phyloP scores from a whole-genome alignment of 1,140 invertebrate genomes.

The Conus betulinus region DNA sequence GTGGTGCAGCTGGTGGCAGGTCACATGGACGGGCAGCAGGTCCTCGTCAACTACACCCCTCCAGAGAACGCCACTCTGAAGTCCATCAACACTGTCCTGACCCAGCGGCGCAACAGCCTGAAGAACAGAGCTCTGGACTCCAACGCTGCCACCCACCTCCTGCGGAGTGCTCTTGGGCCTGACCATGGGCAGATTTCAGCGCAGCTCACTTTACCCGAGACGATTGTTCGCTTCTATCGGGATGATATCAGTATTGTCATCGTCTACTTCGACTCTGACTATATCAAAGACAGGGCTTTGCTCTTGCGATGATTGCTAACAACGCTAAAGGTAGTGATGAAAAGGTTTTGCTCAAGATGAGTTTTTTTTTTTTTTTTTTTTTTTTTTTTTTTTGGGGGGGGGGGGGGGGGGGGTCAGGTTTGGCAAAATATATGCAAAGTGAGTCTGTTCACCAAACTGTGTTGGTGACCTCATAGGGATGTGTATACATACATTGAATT shows the following conservation, averaged over 20 bases:
- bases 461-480: no score
- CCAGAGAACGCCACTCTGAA: constrained; percentile 80
- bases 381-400: no score
- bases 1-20: constrained; percentile 88
- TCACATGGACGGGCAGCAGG: constrained; percentile 91
- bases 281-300: constrained; percentile 57
- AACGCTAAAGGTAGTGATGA: no score
- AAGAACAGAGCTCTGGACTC: constrained; percentile 87
- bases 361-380: no score
- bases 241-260: constrained; percentile 76
- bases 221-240: constrained; percentile 71
- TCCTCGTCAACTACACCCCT: constrained; percentile 76
- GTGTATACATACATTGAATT: no score
- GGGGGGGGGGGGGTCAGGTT: no score
- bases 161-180: constrained; percentile 90
- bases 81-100: constrained; percentile 64
- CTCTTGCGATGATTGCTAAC: not conserved
- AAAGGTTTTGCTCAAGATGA: no score
- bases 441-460: no score
- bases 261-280: constrained; percentile 73
- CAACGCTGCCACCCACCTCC: constrained; percentile 95
- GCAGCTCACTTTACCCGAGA: constrained; percentile 81
- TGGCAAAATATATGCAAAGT: no score
- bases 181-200: constrained; percentile 92
- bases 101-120: constrained; percentile 65